A percentile compares a stretch with the other conserved stretches of the same genome.
Conservation (phyloP, 2,888 invertebrate genomes). For the Heliconius ismenius region DNA sequence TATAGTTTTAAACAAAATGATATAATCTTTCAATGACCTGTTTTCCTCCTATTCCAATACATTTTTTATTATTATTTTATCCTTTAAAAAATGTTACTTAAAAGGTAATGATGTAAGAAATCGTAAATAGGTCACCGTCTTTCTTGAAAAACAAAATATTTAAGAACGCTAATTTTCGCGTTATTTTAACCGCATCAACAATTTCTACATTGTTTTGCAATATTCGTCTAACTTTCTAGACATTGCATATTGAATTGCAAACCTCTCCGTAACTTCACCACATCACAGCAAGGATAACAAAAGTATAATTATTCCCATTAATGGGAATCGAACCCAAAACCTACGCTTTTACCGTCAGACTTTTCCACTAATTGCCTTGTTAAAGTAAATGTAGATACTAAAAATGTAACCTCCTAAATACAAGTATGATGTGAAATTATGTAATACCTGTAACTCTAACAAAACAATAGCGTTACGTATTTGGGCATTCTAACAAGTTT, state of each 20-base stretch:
- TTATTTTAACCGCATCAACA: background rate
- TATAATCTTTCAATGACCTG: background rate
- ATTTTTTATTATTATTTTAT: too few species aligned
- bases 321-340: background rate
- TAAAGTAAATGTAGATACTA: too few species aligned
- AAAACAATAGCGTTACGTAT: conserved; percentile 29
- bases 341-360: background rate
- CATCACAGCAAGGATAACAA: too few species aligned
- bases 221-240: background rate
- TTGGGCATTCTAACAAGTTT: conserved; percentile 23
- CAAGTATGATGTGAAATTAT: background rate
- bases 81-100: too few species aligned
- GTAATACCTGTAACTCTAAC: conserved; percentile 28
- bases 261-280: too few species aligned
- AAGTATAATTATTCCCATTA: background rate
- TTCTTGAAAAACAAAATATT: background rate
- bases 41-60: background rate
- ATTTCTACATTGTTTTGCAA: background rate
- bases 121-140: background rate
- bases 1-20: conserved; percentile 17
- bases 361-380: background rate
- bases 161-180: background rate
- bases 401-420: background rate
- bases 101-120: background rate
- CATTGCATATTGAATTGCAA: background rate